Base-by-base conservation (phyloP, 2,888 invertebrate species). In the Pecten maximus region DNA sequence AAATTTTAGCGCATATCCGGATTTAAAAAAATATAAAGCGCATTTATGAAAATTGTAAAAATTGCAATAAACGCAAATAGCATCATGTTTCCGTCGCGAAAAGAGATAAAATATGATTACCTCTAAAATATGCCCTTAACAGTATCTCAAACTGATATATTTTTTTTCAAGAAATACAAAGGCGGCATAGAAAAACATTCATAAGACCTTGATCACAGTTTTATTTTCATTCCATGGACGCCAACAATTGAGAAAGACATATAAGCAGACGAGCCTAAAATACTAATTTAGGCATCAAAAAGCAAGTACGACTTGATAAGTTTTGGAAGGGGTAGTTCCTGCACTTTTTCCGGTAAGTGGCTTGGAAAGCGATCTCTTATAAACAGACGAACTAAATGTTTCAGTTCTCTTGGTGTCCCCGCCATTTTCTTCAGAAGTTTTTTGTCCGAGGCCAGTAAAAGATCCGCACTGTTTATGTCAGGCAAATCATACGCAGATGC, bases 401-500 rank as follows among this genome's bases (percentile, higher is more conserved):
- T 95, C 23, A 95, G 92, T 10, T 93, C 92, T 8, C 93, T 86
- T 0, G 96, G 95, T n/a, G 88, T 91, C 8, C 88, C 91, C 0
- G 93, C 94, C 91, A 98, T 97, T 89, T 98, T 97, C 74, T 98
- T 97, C 44, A 97, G 95, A 54, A 97, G 97, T 95, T 98, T 98
- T 96, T 98, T 98, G 16, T 97, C 97, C 1, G 97, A 97, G 0
- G 97, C 98, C 35, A 35, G 40, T 19, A 87, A 15, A 2, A 97
- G 97, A 89, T 97, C 97, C 95, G 98, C 98, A 93, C 98, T 97
- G 93, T 98, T 97, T 89, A 98, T 98, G 98, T 98, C 98, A 95
- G 98, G 98, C 0, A 98, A 97, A 96, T 98, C 98, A 96, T 98
- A 98, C 15, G 98, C 97, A 96, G 98, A 98, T 0, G 98, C 98